A percentile compares a stretch with the other conserved stretches of the same genome.
phyloP scores from a whole-genome alignment of 2,797 vertebrate genomes.

The Falco rusticolus region DNA sequence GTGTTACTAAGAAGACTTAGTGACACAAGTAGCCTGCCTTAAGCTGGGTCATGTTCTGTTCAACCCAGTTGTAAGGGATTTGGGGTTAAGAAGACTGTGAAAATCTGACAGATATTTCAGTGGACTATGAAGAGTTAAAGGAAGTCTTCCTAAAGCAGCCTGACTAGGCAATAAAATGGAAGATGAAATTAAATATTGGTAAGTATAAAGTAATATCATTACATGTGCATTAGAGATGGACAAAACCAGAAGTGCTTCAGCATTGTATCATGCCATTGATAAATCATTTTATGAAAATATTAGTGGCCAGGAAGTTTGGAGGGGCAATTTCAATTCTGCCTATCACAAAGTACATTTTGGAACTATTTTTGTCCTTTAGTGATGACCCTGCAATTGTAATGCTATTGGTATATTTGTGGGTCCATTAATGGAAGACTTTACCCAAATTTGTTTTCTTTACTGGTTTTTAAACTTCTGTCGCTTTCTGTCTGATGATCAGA shows the following conservation, averaged over 20 bases:
- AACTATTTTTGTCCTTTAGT: background rate
- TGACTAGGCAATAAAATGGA: background rate
- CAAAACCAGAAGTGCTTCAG: background rate
- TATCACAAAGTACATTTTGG: background rate
- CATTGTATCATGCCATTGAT: background rate
- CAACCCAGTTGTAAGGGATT: background rate
- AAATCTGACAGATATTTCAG: background rate
- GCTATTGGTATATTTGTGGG: background rate
- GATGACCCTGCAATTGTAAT: background rate
- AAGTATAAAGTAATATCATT: background rate
- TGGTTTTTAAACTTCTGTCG: background rate
- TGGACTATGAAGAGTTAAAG: background rate
- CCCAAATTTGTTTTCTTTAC: background rate
- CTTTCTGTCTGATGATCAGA: background rate
- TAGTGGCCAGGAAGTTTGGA: background rate
- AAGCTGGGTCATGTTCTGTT: background rate
- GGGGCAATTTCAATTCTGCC: background rate
- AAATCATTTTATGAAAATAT: background rate
- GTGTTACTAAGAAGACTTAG: background rate
- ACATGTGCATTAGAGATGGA: background rate
- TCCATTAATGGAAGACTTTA: background rate
- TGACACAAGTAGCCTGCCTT: background rate
- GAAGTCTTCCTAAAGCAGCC: background rate
- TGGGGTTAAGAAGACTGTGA: background rate
- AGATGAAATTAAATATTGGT: background rate